Evolutionary conservation across 2,888 invertebrate species (phyloP), one percentile per base, ranked within the genome.

Genomic region (Trichopria drosophilae): DNA sequence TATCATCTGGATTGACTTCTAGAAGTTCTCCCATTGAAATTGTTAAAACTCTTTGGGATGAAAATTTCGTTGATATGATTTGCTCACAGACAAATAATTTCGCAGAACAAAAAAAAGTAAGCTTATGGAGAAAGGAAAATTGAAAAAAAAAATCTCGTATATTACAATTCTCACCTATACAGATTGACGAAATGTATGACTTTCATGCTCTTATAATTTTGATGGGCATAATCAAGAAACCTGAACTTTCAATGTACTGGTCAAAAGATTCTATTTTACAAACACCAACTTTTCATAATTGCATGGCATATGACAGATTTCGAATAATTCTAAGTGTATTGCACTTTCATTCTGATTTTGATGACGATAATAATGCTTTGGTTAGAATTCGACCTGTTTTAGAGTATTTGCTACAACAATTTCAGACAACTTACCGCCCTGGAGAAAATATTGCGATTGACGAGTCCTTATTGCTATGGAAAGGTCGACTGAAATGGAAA

Each of bases 361-460:
- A 29, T 29, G 29, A 7, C 9, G 15, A 7, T 29, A 29, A 29
- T 29, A 15, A 29, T 29, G 5, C 9, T 29, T 7, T 29, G 29
- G 15, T 29, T 4, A 29, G 15, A 9, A 29, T 29, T 29, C 29
- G 29, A 13, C 34, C 23, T 4, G 29, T 29, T 29, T 4, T 29
- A 29, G 29, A 29, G 9, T 9, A 29, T 29, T 6, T 29, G 9
- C 9, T 29, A 9, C 5, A 29, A 29, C 4, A 29, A 29, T 29
- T 6, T 29, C 9, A 29, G 29, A 9, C 29, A 6, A 29, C 9
- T 29, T 29, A 29, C 9, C 9, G 29, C 9, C 29, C 29, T 6
- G 29, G 29, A 29, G 29, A 29, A 29, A 29, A 29, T 29, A 29
- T 29, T 29, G 29, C 29, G 4, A 29, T 29, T 29, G 29, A 29